These are phyloP conservation scores for Vulpes lagopus DNA, from an alignment of 2,113 vertebrate genomes.

Conservation along the genomic window DNA sequence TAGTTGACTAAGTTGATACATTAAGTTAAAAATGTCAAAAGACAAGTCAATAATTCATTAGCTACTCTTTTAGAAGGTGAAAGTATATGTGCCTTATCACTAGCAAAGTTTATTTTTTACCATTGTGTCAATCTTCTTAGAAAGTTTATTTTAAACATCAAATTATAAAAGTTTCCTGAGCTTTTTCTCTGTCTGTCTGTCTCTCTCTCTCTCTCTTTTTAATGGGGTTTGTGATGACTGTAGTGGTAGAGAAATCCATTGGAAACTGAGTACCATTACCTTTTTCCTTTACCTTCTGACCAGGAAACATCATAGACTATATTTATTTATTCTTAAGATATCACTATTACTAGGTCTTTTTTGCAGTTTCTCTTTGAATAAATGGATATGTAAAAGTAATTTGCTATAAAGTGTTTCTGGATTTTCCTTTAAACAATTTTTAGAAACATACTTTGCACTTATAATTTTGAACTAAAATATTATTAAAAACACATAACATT, in stretches of 20 bases:
- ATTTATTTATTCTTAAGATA: slow-evolving; percentile 1
- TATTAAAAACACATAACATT: slow-evolving; percentile 23
- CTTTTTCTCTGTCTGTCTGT: background rate
- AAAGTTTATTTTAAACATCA: slow-evolving; percentile 30
- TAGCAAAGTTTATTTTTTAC: slow-evolving; percentile 36
- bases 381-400: slow-evolving; percentile 38
- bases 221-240: background rate
- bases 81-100: background rate
- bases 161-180: background rate
- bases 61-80: slow-evolving; percentile 4
- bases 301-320: background rate
- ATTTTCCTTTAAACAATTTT: slow-evolving; percentile 39
- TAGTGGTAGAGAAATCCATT: background rate
- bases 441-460: background rate
- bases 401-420: slow-evolving; percentile 24
- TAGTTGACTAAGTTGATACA: background rate
- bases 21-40: background rate
- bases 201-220: background rate
- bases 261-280: background rate
- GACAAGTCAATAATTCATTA: background rate
- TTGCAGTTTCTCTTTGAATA: slow-evolving; percentile 17
- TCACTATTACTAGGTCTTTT: slow-evolving; percentile 23
- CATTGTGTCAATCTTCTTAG: background rate
- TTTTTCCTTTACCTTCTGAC: background rate
- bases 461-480: slow-evolving; percentile 3